Base-by-base conservation (phyloP, 2,113 vertebrate species). In the Mesoclemmys tuberculata region DNA sequence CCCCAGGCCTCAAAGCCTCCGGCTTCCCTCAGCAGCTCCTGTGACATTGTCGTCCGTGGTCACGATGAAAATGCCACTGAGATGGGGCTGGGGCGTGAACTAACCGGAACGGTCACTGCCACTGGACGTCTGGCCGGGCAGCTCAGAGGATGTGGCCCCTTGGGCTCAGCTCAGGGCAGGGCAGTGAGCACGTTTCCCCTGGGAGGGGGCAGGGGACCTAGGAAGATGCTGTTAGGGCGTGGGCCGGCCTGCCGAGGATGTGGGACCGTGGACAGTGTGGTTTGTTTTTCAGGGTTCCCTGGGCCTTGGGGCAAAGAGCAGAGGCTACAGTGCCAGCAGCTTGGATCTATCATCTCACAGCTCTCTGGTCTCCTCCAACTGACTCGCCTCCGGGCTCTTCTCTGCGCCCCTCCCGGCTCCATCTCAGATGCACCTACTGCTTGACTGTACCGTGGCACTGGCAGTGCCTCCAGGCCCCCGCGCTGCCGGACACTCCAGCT, bases 311-410 rank as follows among this genome's bases (percentile, higher is more conserved):
- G 94, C 97, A 0, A 96, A 97, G 81, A 97, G 95, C 8, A 96
- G 97, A 93, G 97, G 97, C 61, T 89, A 97, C 74, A 98, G 98
- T 51, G 97, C 97, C 94, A 98, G 98, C 96, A 98, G 97, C 84
- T 95, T 96, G 93, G 97, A 98, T 92, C 97, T 98, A 58, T 97
- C 97, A 12, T 98, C 97, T 29, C 98, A 97, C 96, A 97, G 96
- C 93, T 97, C 97, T 46, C 86, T 97, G 87, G 95, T 97, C n/a
- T 96, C 97, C 79, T 96, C 97, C 95, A 96, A 96, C 56, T 98
- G 97, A 97, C 27, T 44, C 0, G 1, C 35, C 56, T 1, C 44
- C 80, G 6, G 88, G 68, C 49, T 75, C 64, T 75, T 46, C 9
- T 21, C 48, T 1, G 38, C 56, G 1, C 4, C 80, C 79, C 4